Evolutionary conservation across 2,888 invertebrate genomes (phyloP), one percentile per base, ranked within the genome.

Genomic region (Hirtodrosophila histrioides): DNA sequence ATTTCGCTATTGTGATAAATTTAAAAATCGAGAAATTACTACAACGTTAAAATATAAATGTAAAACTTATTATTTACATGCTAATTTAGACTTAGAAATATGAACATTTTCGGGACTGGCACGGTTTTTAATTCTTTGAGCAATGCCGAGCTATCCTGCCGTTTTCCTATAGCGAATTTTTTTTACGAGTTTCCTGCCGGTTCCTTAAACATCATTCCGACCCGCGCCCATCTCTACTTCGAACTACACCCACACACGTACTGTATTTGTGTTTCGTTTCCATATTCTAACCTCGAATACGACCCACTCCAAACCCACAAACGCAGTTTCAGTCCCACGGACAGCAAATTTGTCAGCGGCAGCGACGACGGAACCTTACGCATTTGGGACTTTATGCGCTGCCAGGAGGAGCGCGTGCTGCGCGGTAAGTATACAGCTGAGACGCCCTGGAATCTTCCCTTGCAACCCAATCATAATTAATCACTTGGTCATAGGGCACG

Each of bases 301-400:
- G 43, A 55, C 10, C 46, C 55, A 37, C 69, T 74, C 49, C 63
- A 49, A 35, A n/a, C 40, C 9, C 29, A 27, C 29, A 56, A 60
- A 69, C 55, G 65, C 74, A 99, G 99, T 95, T 99, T 99, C 94
- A 98, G 99, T 93, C 99, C 99, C 56, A 97, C 97, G 91, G 99
- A 99, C 94, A 95, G 95, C 91, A 99, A 99, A 93, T 97, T 99
- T 94, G 99, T 98, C 29, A 98, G 99, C 63, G 99, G 99, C 93
- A 99, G 99, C 66, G 99, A 99, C 92, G 99, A 99, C 93, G 99
- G 99, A 79, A 99, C 99, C 12, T 95, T 99, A 71, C 94, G 99
- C 88, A 97, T 99, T 89, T 99, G 99, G 97, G 99, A 99, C 93
- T 99, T 99, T 93, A 95, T 97, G 91, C 95, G 97, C 84, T 97